phyloP scores from a whole-genome alignment of 2,888 invertebrate species.

The Eumacrocentrus americanus region DNA sequence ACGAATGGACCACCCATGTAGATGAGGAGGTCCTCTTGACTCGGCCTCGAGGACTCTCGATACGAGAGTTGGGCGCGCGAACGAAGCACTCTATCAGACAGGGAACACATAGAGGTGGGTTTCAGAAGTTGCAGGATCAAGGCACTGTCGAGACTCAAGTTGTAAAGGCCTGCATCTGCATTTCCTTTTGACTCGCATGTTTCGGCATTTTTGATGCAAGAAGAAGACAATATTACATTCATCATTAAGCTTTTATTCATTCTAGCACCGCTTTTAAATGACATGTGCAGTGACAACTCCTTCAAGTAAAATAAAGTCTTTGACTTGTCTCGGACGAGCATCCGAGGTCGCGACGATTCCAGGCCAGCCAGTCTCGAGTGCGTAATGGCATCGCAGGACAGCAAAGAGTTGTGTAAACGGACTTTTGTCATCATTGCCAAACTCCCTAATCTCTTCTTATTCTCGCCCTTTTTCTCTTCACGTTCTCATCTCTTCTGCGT shows the following conservation, averaged over 20 bases:
- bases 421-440: conserved; percentile 41
- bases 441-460: conserved; percentile 32
- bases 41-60: conserved; percentile 53
- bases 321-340: not conserved
- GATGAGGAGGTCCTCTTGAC: conserved; percentile 51
- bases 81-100: conserved; percentile 54
- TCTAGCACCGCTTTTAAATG: too few species aligned
- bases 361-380: conserved; percentile 56
- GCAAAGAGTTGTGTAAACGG: conserved; percentile 37
- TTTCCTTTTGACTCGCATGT: not conserved
- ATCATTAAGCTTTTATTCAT: too few species aligned
- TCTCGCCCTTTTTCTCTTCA: conserved; percentile 33
- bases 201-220: too few species aligned
- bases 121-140: conserved; percentile 3
- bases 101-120: not conserved
- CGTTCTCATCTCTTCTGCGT: not conserved
- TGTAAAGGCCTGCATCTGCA: not conserved
- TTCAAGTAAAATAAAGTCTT: not conserved
- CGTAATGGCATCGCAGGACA: conserved; percentile 31
- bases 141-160: not conserved
- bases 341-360: conserved; percentile 54
- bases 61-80: conserved; percentile 56
- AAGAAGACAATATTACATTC: too few species aligned
- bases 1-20: conserved; percentile 61
- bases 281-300: not conserved